Evolutionary conservation across 2,797 vertebrate species (phyloP).

Genomic region (Apogon hyalosoma): DNA sequence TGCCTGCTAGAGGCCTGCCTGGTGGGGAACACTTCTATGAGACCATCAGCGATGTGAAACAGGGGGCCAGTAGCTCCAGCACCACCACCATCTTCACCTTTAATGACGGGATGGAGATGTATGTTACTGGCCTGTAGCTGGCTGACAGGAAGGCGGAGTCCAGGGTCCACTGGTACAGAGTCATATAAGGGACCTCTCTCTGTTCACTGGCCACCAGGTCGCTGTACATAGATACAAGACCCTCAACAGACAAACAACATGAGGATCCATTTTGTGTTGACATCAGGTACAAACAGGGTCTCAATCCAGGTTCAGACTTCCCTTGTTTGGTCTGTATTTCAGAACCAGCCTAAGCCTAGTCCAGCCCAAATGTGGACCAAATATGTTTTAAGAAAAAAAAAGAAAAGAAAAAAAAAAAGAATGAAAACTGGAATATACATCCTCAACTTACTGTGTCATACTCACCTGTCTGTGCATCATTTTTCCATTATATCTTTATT

Average conservation of each 20-base stretch:
- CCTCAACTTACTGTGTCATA: conserved; percentile 64
- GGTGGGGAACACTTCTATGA: conserved; percentile 86
- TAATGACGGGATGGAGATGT: conserved; percentile 89
- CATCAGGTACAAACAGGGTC: conserved; percentile 82
- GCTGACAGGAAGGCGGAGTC: conserved; percentile 29
- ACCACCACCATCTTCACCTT: conserved; percentile 89
- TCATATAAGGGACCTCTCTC: conserved; percentile 48
- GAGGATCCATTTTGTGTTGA: conserved; percentile 72
- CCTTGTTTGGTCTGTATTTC: conserved; percentile 68
- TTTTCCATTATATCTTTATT: conserved; percentile 83
- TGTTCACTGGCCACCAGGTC: conserved; percentile 45
- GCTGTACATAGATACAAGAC: conserved; percentile 71
- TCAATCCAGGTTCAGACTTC: conserved; percentile 76
- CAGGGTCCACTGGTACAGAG: conserved; percentile 45
- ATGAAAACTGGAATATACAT: conserved; percentile 52
- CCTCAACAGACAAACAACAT: conserved; percentile 61
- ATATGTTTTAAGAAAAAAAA: conserved; percentile 53
- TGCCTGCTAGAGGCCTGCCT: conserved; percentile 69
- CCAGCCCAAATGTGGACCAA: conserved; percentile 75
- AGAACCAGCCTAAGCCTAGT: conserved; percentile 75
- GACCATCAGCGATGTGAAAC: conserved; percentile 84
- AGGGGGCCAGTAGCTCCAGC: conserved; percentile 78
- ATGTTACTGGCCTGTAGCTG: conserved; percentile 86
- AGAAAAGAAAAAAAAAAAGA: conserved; percentile 26
- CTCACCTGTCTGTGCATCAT: conserved; percentile 67